Evolutionary conservation across 2,797 vertebrate species (phyloP).

Genomic region (Semaprochilodus insignis): DNA sequence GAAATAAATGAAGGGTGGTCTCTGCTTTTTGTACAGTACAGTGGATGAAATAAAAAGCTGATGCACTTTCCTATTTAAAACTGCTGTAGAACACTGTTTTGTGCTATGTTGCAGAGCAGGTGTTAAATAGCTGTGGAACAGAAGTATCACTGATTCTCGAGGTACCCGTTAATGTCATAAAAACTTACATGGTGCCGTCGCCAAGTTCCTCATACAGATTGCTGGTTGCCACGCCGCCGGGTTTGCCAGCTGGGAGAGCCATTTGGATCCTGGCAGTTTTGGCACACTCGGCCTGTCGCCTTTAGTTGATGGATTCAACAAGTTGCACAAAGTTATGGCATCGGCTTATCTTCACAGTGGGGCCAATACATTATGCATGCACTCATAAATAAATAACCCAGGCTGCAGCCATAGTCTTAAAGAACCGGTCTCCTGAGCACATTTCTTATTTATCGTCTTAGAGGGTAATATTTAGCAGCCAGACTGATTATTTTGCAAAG

Average conservation of each 20-base stretch:
- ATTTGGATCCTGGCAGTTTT: conserved; percentile 97
- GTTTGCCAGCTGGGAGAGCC: conserved; percentile 90
- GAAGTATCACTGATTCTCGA: neutral
- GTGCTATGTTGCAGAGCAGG: neutral
- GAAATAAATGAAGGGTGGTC: too few species aligned
- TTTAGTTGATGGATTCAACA: conserved; percentile 62
- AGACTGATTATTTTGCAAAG: neutral
- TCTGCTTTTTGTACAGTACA: too few species aligned
- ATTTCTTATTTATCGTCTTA: conserved; percentile 42
- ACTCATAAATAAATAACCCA: conserved; percentile 34
- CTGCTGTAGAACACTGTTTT: neutral
- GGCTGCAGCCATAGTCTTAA: conserved; percentile 18
- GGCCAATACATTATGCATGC: conserved; percentile 38
- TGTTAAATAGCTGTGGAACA: conserved; percentile 6
- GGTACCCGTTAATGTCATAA: neutral
- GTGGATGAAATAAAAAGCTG: too few species aligned
- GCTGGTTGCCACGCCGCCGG: conserved; percentile 80
- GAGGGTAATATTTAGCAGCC: conserved; percentile 24
- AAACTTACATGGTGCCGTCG: conserved; percentile 95
- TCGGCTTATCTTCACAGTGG: conserved; percentile 29
- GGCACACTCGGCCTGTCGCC: conserved; percentile 94
- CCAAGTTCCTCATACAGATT: conserved; percentile 97
- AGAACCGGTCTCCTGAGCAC: conserved; percentile 26
- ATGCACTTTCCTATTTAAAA: neutral
- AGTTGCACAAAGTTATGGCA: conserved; percentile 41